A percentile compares a stretch with the other conserved stretches of the same genome.
These are phyloP conservation scores for Hyposmocoma kahamanoa DNA, from an alignment of 1,140 invertebrate species.

Conservation along the genomic window DNA sequence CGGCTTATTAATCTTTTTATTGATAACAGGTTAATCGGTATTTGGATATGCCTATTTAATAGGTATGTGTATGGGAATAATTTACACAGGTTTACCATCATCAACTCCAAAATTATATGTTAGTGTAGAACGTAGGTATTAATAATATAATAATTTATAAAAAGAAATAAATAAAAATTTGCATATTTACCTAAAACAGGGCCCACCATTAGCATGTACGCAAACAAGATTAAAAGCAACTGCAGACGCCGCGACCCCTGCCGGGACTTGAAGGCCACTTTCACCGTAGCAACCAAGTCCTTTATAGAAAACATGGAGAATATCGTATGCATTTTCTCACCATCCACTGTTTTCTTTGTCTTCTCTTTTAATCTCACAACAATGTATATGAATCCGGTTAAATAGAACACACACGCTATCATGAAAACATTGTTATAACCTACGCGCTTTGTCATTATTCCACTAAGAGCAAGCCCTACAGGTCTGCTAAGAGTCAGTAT, in stretches of 20 bases:
- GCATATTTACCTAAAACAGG: constrained; percentile 67
- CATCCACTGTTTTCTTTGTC: constrained; percentile 42
- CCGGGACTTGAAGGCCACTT: constrained; percentile 66
- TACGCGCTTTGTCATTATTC: constrained; percentile 61
- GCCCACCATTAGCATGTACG: constrained; percentile 72
- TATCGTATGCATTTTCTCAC: constrained; percentile 29
- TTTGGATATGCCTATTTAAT: too few species aligned
- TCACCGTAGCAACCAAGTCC: constrained; percentile 67
- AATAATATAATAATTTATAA: too few species aligned
- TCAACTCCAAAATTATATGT: too few species aligned
- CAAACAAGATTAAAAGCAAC: constrained; percentile 68
- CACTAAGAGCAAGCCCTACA: constrained; percentile 65
- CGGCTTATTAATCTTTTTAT: too few species aligned
- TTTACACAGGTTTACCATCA: too few species aligned
- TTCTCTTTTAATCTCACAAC: constrained; percentile 61
- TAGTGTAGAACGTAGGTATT: too few species aligned
- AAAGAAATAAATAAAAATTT: constrained; percentile 14
- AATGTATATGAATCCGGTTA: constrained; percentile 65
- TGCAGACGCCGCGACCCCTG: constrained; percentile 57
- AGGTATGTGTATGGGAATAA: too few species aligned
- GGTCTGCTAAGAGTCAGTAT: constrained; percentile 69
- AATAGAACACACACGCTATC: constrained; percentile 60
- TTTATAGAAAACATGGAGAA: constrained; percentile 56
- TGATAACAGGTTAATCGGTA: too few species aligned
- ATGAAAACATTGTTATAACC: constrained; percentile 70